Base-by-base conservation (phyloP, 2,113 vertebrate genomes). In the Xenus cinereus region DNA sequence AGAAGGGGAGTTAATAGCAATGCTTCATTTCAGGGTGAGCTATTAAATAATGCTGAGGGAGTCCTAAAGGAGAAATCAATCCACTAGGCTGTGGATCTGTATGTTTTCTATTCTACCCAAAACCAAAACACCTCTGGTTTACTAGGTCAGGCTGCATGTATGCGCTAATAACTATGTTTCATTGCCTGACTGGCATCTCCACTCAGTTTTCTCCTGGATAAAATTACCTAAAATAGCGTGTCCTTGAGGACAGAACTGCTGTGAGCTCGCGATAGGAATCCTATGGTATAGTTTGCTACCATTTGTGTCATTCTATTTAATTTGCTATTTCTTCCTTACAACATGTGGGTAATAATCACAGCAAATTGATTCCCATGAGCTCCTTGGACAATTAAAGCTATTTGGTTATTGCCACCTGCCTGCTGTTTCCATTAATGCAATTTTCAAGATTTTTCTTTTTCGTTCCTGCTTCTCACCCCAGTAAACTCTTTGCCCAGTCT, bases 341-440 rank as follows among this genome's bases (percentile, higher is more conserved):
- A 84, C 77, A 85, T 84, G 87, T 88, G 73, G 93, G 90, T 67
- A 97, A 94, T 96, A 93, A 96, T 95, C 93, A 96, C 82, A 96
- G 93, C 56, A 96, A 96, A 96, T 96, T 95, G 75, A 93, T 89
- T 96, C 94, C 90, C 91, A 68, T 79, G 96, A 97, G 95, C 53
- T 95, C 53, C 66, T 35, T 76, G 80, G 93, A 95, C 91, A 97
- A 97, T 96, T 97, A 96, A 96, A 94, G 66, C 67, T 90, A 91
- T 91, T 96, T 94, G 90, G 91, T 94, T 97, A 95, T 96, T 95
- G 93, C 91, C 94, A 96, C 96, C 95, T 95, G 89, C 96, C 93
- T 97, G 93, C 85, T 95, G 89, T 93, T 97, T 88, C 91, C 69
- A 96, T 95, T 97, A 96, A 96, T 89, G 89, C 73, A 93, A 83